Base-by-base conservation (phyloP, 2,888 invertebrate species). In the Diachrysia chrysitis region DNA sequence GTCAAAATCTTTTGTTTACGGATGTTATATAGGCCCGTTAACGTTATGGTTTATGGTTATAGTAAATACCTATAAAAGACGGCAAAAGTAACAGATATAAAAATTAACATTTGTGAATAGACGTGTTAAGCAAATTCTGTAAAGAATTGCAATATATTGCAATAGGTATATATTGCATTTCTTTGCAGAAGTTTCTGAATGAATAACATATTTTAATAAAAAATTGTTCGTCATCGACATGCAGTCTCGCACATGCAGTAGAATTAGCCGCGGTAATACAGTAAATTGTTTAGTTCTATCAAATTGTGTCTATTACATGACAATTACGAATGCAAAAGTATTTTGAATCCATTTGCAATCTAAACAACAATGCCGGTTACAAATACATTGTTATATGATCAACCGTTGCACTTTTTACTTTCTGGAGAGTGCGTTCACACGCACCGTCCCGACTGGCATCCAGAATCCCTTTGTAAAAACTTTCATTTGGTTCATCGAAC, bases 401-500 rank as follows among this genome's bases (percentile, higher is more conserved):
- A 56, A 73, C 78, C 77, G 75, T 81, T 77, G 83, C 81, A 80
- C 87, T 86, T 92, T 91, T 91, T 92, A 90, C 90, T 91, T 92
- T 90, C 91, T 89, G 89, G 86, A 83, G 77, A 74, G 58, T 55
- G 79, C 78, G 75, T 80, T 81, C 78, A 73, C 83, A 81, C 76
- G 71, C 69, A 53, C 71, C 55, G 69, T 83, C 74, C 79, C 74
- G 73, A 69, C 82, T 73, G 72, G 77, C 80, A 83, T 90, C 91
- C 91, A 85, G 87, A 86, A 86, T 85, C 89, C 89, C 87, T 88
- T 87, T 87, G 85, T 87, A 86, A 89, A 89, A 89, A 92, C 94
- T 94, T 93, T 94, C 93, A 86, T 93, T 93, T 94, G 80, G 95
- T 94, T 95, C 95, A 93, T 94, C 92, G 95, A 95, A 95, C 95